Evolutionary conservation across 2,888 invertebrate species (phyloP), one percentile per base, ranked within the genome.

Genomic region (Tetragnatha montana): DNA sequence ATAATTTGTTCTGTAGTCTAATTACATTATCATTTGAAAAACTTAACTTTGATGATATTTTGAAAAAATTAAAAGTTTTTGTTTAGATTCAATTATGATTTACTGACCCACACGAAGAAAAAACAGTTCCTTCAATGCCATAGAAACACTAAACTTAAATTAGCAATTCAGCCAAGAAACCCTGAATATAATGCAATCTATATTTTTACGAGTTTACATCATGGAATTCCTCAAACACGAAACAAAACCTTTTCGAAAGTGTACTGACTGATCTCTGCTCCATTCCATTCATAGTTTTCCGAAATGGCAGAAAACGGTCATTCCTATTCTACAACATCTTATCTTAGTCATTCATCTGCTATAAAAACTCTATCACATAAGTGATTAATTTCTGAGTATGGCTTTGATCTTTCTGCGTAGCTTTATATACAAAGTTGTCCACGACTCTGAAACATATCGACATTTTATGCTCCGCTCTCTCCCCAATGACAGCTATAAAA

Each of bases 171-270:
- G 4, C 35, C 2, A 35, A 35, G 4, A 1, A 35, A 35, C 35
- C 35, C 35, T 35, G 35, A 35, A 35, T 35, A 35, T 35, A 35
- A 35, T 35, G 35, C 35, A 35, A 35, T 35, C 35, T 35, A 35
- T 35, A 35, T 35, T 35, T 35, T 35, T 35, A 35, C 35, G 35
- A 35, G 35, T 35, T 2, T 4, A 35, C 35, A 35, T 35, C 35
- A 35, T 35, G 4, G 35, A 35, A 35, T 35, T 14, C n/a, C 47
- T 8, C 47, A 76, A 21, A 50, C 19, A 8, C 17, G 12, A 75
- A 75, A 75, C 14, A 51, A 51, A 22, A 78, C 7, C 14, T 19
- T 19, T 12, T 51, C 51, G 78, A 78, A 78, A 78, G 22, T 68
- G 22, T 60, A 51, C 35, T 4, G 35, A 51, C 35, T 4, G 35